Base-by-base conservation (phyloP, 2,888 invertebrate species). In the Epinotia ramella region DNA sequence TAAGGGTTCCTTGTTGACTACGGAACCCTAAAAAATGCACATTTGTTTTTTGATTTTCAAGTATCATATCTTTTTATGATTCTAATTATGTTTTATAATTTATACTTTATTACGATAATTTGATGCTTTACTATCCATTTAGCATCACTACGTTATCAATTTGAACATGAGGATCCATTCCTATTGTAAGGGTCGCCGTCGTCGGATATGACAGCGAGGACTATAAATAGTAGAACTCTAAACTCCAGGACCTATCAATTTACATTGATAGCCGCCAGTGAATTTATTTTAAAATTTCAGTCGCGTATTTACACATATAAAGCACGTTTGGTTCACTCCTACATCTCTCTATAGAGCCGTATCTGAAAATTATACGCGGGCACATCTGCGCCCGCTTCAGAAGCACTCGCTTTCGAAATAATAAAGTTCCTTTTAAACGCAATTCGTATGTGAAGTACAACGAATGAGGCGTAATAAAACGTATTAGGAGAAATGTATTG, bases 371-470 rank as follows among this genome's bases (percentile, higher is more conserved):
- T 92, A 92, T 93, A 88, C 87, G 84, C 78, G 79, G 78, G 79
- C 86, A 81, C 93, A 93, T 89, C 93, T 93, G 93, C 80, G 89
- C 78, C 86, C 86, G 69, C 44, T 88, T 86, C 83, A 7, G 75
- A 66, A 53, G 64, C 75, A 70, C 83, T 83, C 91, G 90, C 89
- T 86, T 89, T 89, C 85, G 85, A 87, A 92, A 93, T 92, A 93
- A 93, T 92, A 92, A 93, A 92, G 91, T 91, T 91, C 83, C 88
- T 88, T 92, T 93, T 92, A 93, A 90, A 89, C 90, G 89, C 91
- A 86, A 93, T 93, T 93, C 92, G 93, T 93, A 93, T 93, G 93
- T 89, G 88, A 89, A 91, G 90, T 90, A 91, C 91, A 88, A 88
- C 90, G 91, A 92, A 89, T 91, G 92, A 89, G 85, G 83, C 89